Base-by-base conservation (phyloP, 2,797 vertebrate genomes). In the Ceryle rudis region DNA sequence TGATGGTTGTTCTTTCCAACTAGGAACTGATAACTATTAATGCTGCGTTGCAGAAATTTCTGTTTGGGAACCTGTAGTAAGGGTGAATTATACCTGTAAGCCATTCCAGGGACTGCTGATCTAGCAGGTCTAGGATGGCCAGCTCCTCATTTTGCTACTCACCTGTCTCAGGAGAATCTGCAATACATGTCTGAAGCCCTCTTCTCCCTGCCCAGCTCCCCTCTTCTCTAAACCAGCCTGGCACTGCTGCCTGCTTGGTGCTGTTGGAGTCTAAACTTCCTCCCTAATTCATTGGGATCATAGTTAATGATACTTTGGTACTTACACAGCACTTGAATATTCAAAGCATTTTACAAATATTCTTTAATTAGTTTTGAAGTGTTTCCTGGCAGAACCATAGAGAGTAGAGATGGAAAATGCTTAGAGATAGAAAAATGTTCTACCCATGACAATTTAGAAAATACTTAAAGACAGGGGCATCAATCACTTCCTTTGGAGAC, bases 281-380 rank as follows among this genome's bases (percentile, higher is more conserved):
- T 83, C 72, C 42, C 78, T 74, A 67, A 88, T 81, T 92, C n/a
- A 4, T n/a, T 91, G 17, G 33, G 57, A 86, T 80, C 6, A 1
- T 75, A 49, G 80, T 91, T 86, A 85, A 78, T 90, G 90, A 64
- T n/a, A 72, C 60, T n/a, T 72, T 49, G 33, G 61, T 88, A 84
- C 78, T 94, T 64, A 57, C 42, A 37, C 47, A 81, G 70, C 49
- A 75, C 61, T 96, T 90, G 69, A 81, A 88, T 90, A 79, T 93
- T 95, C 73, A 78, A 86, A 89, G 60, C 14, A 1, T 55, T 95
- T 96, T 93, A 86, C 64, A 81, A 90, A 96, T 90, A 92, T 69
- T 64, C 66, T 89, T 64, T 89, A 83, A 90, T 92, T 93, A 96
- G 73, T 57, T 88, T 71, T 55, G 55, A 92, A 87, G 71, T 85